Evolutionary conservation across 1,140 invertebrate genomes (phyloP).

Genomic region (Heterodera carotae): DNA sequence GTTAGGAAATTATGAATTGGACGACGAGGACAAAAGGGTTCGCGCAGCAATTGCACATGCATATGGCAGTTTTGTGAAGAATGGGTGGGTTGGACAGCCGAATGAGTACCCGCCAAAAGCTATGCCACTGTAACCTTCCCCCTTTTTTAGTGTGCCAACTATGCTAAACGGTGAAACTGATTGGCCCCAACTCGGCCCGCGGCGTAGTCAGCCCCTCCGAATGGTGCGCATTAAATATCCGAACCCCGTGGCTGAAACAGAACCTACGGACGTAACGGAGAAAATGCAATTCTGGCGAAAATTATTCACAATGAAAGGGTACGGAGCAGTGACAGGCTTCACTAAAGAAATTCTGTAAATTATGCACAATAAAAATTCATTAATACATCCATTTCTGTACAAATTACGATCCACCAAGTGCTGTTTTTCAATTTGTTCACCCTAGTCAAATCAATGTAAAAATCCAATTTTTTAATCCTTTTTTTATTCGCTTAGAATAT

Average conservation of each 20-base stretch:
- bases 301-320: background rate
- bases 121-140: background rate
- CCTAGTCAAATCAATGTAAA: no score
- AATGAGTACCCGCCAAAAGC: background rate
- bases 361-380: no score
- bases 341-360: background rate
- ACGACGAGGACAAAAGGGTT: constrained; percentile 40
- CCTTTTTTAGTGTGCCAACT: constrained; percentile 11
- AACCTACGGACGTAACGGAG: constrained; percentile 1
- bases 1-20: constrained; percentile 48
- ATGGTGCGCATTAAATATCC: background rate
- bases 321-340: background rate
- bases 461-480: no score
- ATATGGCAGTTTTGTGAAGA: constrained; percentile 37
- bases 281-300: constrained; percentile 16
- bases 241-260: background rate
- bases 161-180: background rate
- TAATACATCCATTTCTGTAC: no score
- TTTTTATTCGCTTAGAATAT: no score
- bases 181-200: constrained; percentile 12
- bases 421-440: no score
- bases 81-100: constrained; percentile 20
- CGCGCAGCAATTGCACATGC: constrained; percentile 13
- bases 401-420: no score
- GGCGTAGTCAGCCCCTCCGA: background rate